Evolutionary conservation across 2,113 vertebrate species (phyloP).

Genomic region (Sterrhoptilus dennistouni): DNA sequence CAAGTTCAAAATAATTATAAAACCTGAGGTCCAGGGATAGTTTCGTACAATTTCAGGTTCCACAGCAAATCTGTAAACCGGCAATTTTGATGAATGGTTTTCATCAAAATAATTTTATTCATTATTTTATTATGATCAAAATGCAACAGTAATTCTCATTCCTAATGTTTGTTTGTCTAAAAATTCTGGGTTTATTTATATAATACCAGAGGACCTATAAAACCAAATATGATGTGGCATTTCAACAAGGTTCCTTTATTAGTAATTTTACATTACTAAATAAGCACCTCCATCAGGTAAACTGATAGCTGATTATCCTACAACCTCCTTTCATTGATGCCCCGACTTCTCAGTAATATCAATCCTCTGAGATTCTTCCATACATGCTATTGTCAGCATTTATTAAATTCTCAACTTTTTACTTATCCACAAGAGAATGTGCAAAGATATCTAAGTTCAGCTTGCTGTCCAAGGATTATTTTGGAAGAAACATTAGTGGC

Average conservation of each 20-base stretch:
- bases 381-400: conserved; percentile 39
- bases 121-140: neutral
- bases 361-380: conserved; percentile 21
- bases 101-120: no score
- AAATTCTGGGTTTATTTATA: neutral
- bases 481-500: conserved; percentile 71
- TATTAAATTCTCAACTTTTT: conserved; percentile 66
- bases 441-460: conserved; percentile 64
- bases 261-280: conserved; percentile 22
- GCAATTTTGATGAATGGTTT: neutral
- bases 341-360: neutral
- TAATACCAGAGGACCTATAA: neutral
- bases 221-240: neutral
- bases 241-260: neutral
- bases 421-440: conserved; percentile 46
- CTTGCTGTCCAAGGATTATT: conserved; percentile 71
- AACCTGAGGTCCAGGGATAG: neutral
- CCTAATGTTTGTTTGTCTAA: neutral
- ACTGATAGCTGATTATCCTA: conserved; percentile 35
- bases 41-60: neutral
- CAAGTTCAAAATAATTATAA: neutral
- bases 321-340: neutral
- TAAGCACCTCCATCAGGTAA: conserved; percentile 21
- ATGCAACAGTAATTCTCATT: neutral
- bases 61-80: neutral